phyloP scores from a whole-genome alignment of 2,888 invertebrate genomes.

The Lithosia quadra region DNA sequence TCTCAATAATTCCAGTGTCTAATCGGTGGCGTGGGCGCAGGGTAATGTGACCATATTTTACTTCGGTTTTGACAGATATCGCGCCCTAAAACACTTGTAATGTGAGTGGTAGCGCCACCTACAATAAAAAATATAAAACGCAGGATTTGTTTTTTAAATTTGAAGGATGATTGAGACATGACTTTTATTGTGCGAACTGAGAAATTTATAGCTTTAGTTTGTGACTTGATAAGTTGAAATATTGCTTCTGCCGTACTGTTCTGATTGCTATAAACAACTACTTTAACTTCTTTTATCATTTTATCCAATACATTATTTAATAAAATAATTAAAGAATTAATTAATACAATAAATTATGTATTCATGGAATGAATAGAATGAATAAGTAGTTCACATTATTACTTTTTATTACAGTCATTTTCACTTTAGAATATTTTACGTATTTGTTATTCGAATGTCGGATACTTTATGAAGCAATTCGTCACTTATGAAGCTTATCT shows the following conservation, averaged over 20 bases:
- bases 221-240: background rate
- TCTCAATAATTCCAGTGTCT: constrained; percentile 54
- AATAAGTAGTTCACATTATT: no score
- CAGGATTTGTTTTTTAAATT: constrained; percentile 15
- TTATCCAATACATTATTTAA: no score
- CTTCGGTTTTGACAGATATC: constrained; percentile 32
- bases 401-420: no score
- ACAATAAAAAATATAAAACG: constrained; percentile 20
- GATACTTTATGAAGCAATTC: background rate
- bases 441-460: no score
- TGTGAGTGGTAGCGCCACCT: constrained; percentile 23
- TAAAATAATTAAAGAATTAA: no score
- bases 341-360: no score
- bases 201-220: background rate
- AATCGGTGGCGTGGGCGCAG: constrained; percentile 45
- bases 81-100: constrained; percentile 27
- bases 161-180: constrained; percentile 18
- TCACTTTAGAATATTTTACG: no score
- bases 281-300: background rate
- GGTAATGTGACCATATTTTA: constrained; percentile 35
- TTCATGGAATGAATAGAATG: no score
- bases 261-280: background rate
- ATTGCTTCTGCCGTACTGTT: background rate
- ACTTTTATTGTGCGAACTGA: constrained; percentile 6
- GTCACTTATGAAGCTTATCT: background rate